Base-by-base conservation (phyloP, 2,113 vertebrate genomes). In the Hippoglossus stenolepis region DNA sequence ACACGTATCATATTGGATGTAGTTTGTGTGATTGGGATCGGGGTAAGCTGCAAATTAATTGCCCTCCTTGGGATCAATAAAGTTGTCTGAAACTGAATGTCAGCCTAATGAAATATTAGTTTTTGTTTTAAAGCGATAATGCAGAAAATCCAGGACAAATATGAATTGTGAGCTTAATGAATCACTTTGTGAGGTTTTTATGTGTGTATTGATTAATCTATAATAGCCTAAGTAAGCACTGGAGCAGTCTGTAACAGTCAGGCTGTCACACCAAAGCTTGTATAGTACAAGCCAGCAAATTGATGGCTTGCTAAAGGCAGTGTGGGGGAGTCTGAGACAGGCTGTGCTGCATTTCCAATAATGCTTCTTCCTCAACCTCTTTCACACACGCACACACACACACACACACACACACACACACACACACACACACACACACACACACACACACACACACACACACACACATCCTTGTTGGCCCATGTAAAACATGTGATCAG, bases 131-230 rank as follows among this genome's bases (percentile, higher is more conserved):
- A 15, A 0, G 23, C 21, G 14, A 75, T 24, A 66, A 60, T 59
- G 53, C 38, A 8, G 5, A 11, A 77, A 75, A 63, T 58, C 62
- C 11, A 12, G 12, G 35, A 31, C 60, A 14, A 66, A 63, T 66
- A 35, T 71, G 38, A 60, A 60, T 38, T 68, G 70, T 76, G 59
- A 61, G 58, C 84, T 76, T 24, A 83, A 69, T 65, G 23, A 78
- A 77, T 73, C 58, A 38, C 69, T 71, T 73, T n/a, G 51, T 47
- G 61, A 66, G 87, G 23, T 74, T 79, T 86, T 79, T 85, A 86
- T 87, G 69, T 72, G 54, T 65, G 53, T 76, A 85, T 90, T 82
- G 87, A 88, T 91, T 74, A 38, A 85, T 82, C 72, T 73, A 60
- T 82, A 84, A 82, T n/a, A 63, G 77, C 23, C 61, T 73, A 72